Conservation (phyloP, 2,797 vertebrate species). For the Gobionotothen gibberifrons region DNA sequence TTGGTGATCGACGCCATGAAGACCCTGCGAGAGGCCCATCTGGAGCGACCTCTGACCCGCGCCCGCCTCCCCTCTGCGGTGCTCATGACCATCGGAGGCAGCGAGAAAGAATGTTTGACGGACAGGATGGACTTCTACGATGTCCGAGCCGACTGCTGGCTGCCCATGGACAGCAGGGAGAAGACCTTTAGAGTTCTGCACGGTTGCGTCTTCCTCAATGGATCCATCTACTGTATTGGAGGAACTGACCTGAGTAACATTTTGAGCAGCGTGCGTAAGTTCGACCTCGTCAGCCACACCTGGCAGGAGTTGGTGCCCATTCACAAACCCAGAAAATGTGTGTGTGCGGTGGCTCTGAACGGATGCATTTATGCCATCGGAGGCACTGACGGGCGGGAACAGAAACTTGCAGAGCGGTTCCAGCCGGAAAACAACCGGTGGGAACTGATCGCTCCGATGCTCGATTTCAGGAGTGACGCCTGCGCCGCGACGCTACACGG, state of each 20-base stretch:
- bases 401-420: constrained; percentile 83
- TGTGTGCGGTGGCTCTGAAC: constrained; percentile 69
- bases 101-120: constrained; percentile 78
- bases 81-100: constrained; percentile 86
- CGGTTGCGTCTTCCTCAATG: constrained; percentile 71
- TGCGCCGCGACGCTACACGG: constrained; percentile 84
- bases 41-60: constrained; percentile 36
- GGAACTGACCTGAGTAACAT: constrained; percentile 82
- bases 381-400: constrained; percentile 62
- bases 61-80: constrained; percentile 83
- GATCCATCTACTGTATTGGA: constrained; percentile 62
- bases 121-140: constrained; percentile 85
- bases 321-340: constrained; percentile 65
- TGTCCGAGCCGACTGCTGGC: constrained; percentile 81
- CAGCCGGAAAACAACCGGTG: constrained; percentile 79
- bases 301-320: constrained; percentile 29
- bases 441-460: constrained; percentile 61
- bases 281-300: constrained; percentile 11
- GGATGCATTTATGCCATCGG: constrained; percentile 42
- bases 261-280: constrained; percentile 63
- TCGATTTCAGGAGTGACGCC: neutral
- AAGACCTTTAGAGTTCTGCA: constrained; percentile 82
- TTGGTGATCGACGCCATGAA: constrained; percentile 3
- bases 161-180: constrained; percentile 69
- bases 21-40: neutral